phyloP scores from a whole-genome alignment of 2,797 vertebrate species.

The Ataeniobius toweri region DNA sequence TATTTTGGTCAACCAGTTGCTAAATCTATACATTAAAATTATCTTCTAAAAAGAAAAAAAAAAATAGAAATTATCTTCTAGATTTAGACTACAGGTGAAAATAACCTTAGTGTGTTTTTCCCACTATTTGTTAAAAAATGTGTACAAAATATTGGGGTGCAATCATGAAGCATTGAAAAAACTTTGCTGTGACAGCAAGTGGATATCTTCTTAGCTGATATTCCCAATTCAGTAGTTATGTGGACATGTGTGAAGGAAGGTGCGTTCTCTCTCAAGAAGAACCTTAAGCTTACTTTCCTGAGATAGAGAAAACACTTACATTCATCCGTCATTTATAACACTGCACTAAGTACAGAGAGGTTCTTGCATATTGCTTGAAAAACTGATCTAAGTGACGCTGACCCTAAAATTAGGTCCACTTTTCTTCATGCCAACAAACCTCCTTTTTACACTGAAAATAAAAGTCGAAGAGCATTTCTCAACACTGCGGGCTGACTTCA shows the following conservation, averaged over 20 bases:
- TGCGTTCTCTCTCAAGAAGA: not conserved
- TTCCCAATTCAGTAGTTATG: not conserved
- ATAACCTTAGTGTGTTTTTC: not conserved
- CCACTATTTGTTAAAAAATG: not conserved
- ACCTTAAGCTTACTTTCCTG: not conserved
- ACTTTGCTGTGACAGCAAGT: not conserved
- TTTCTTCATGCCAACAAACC: not conserved
- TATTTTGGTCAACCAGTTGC: not conserved
- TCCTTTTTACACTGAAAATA: not conserved
- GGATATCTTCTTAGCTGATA: not conserved
- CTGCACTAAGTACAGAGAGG: not conserved
- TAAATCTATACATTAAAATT: not conserved
- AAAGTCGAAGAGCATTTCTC: not conserved
- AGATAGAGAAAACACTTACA: not conserved
- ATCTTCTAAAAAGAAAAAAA: too few species aligned
- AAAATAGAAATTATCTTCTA: not conserved
- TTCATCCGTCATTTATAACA: not conserved
- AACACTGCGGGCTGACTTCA: not conserved
- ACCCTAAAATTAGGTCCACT: not conserved
- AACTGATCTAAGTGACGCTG: not conserved
- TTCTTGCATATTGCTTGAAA: constrained; percentile 9
- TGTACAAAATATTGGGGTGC: not conserved
- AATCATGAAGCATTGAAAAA: constrained; percentile 4
- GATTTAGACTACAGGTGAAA: not conserved
- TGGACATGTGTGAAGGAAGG: not conserved